Evolutionary conservation across 2,113 vertebrate species (phyloP).

Genomic region (Festucalex cinctus): DNA sequence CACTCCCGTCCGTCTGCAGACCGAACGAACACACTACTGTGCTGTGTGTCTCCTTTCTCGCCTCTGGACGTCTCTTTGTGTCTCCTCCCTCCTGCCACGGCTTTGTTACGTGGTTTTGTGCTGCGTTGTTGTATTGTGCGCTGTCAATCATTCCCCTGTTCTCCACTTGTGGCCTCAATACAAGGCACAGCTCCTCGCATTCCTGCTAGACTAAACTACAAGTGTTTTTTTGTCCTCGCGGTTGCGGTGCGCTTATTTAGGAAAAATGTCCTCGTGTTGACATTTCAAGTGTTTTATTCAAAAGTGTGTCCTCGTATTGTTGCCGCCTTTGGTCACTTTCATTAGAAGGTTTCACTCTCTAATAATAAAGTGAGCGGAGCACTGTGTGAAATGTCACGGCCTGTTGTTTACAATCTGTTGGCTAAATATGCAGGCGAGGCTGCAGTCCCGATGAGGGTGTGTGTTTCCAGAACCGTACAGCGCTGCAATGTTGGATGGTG

Average conservation of each 20-base stretch:
- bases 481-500: not conserved
- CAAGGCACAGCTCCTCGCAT: not conserved
- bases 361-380: not conserved
- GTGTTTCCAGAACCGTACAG: not conserved
- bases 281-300: not conserved
- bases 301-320: not conserved
- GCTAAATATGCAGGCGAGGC: conserved; percentile 15
- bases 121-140: not conserved
- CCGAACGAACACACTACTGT: conserved; percentile 57
- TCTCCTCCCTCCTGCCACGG: conserved; percentile 23
- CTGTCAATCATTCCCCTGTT: conserved; percentile 5
- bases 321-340: not conserved
- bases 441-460: conserved; percentile 10
- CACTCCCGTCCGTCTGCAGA: conserved; percentile 44
- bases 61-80: conserved; percentile 39
- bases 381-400: conserved; percentile 18
- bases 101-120: conserved; percentile 40
- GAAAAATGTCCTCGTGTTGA: not conserved
- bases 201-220: not conserved
- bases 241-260: not conserved
- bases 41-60: conserved; percentile 29
- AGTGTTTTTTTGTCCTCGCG: not conserved
- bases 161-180: not conserved
- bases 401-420: conserved; percentile 15
- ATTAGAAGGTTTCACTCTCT: not conserved